Conservation (phyloP, 2,888 invertebrate genomes). For the Lasius platythorax region DNA sequence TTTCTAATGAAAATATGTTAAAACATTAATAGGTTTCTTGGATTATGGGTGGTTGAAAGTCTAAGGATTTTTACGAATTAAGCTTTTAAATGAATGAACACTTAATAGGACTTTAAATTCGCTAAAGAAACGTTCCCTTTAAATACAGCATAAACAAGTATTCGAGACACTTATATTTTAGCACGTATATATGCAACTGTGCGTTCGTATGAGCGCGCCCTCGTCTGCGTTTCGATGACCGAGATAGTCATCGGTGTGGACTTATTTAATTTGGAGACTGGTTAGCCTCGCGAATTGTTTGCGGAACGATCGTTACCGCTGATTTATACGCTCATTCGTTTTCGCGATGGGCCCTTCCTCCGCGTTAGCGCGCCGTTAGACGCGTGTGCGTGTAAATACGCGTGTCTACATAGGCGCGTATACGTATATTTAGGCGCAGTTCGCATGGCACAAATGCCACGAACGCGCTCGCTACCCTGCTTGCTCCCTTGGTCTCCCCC, state of each 20-base stretch:
- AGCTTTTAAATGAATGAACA: background rate
- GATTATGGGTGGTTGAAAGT: background rate
- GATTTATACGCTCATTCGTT: slow-evolving; percentile 79
- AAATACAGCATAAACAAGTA: background rate
- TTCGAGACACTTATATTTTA: background rate
- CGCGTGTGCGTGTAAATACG: slow-evolving; percentile 35
- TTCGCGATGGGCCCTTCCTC: slow-evolving; percentile 66
- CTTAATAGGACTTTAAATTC: background rate
- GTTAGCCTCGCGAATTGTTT: slow-evolving; percentile 68
- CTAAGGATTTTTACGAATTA: background rate
- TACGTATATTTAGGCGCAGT: slow-evolving; percentile 64
- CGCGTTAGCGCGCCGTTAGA: slow-evolving; percentile 27
- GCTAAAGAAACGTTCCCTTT: background rate
- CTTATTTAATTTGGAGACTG: slow-evolving; percentile 76
- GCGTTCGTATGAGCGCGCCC: background rate
- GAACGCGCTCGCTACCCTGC: slow-evolving; percentile 19
- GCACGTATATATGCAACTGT: background rate
- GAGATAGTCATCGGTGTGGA: slow-evolving; percentile 72
- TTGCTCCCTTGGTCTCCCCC: background rate
- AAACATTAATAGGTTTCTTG: background rate
- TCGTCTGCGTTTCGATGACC: slow-evolving; percentile 21
- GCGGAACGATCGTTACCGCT: slow-evolving; percentile 77
- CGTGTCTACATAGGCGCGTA: slow-evolving; percentile 14
- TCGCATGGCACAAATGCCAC: slow-evolving; percentile 60
- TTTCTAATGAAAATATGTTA: background rate